Conservation (phyloP, 2,888 invertebrate species). For the Myopa testacea region DNA sequence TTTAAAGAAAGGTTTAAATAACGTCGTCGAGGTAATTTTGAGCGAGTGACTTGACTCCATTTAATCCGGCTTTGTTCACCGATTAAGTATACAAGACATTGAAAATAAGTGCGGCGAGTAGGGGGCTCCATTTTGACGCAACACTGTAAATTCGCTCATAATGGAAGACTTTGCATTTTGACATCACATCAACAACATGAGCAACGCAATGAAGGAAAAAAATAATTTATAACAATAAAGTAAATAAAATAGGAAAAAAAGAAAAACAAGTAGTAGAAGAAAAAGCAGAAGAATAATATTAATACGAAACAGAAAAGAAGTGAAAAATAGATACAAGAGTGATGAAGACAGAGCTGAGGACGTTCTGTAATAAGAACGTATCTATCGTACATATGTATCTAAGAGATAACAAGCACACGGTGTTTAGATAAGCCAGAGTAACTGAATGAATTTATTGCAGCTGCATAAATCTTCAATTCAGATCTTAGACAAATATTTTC, state of each 20-base stretch:
- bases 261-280: neutral
- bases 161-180: too few relatives aligned
- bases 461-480: constrained; percentile 15
- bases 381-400: neutral
- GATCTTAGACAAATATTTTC: constrained; percentile 8
- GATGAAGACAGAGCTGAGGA: neutral
- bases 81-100: too few relatives aligned
- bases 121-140: too few relatives aligned
- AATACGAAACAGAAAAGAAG: neutral
- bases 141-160: too few relatives aligned
- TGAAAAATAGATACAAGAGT: neutral
- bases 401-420: neutral
- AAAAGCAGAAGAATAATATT: neutral
- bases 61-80: too few relatives aligned
- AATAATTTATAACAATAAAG: constrained; percentile 14
- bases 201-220: neutral
- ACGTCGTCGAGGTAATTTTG: too few relatives aligned
- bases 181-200: neutral
- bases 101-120: too few relatives aligned
- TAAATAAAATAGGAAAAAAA: neutral
- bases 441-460: constrained; percentile 10
- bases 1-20: too few relatives aligned
- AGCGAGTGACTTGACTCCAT: neutral
- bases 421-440: constrained; percentile 9
- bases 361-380: neutral